These are phyloP conservation scores for Rhamnusium bicolor DNA, from an alignment of 2,888 invertebrate species.

Conservation along the genomic window DNA sequence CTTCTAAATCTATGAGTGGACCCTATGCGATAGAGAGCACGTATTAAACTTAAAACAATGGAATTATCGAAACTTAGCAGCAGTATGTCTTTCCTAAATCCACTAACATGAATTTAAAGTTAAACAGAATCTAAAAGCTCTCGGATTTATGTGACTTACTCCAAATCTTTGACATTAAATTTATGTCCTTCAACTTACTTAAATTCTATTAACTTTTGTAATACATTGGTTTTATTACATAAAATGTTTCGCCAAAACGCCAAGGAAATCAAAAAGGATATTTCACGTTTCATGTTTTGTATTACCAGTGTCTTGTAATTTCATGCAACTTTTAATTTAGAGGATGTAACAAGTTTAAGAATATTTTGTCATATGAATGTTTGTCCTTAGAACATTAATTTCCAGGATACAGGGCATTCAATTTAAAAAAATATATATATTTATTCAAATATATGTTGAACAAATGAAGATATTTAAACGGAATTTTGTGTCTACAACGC, in stretches of 20 bases:
- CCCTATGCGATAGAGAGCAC: not conserved
- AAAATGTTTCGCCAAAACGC: not conserved
- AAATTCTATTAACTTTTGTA: constrained; percentile 1
- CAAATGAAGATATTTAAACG: too few species aligned
- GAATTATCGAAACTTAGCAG: constrained; percentile 6
- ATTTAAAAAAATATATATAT: too few species aligned
- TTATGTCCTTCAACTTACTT: constrained; percentile 22
- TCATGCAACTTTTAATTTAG: too few species aligned
- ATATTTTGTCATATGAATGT: too few species aligned
- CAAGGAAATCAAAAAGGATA: too few species aligned
- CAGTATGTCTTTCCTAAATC: constrained; percentile 25
- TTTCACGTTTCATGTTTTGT: too few species aligned
- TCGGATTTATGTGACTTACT: constrained; percentile 30
- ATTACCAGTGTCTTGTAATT: too few species aligned
- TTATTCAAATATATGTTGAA: too few species aligned
- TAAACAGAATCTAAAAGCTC: constrained; percentile 21
- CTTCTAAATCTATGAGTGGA: not conserved
- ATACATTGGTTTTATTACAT: not conserved
- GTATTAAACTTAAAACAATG: constrained; percentile 6
- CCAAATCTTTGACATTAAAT: constrained; percentile 26
- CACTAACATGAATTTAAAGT: constrained; percentile 35
- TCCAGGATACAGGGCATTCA: too few species aligned
- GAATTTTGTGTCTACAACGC: too few species aligned
- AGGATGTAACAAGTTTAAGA: too few species aligned
- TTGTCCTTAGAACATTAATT: too few species aligned